Evolutionary conservation across 2,113 vertebrate genomes (phyloP).

Genomic region (Sarotherodon lohbergeri): DNA sequence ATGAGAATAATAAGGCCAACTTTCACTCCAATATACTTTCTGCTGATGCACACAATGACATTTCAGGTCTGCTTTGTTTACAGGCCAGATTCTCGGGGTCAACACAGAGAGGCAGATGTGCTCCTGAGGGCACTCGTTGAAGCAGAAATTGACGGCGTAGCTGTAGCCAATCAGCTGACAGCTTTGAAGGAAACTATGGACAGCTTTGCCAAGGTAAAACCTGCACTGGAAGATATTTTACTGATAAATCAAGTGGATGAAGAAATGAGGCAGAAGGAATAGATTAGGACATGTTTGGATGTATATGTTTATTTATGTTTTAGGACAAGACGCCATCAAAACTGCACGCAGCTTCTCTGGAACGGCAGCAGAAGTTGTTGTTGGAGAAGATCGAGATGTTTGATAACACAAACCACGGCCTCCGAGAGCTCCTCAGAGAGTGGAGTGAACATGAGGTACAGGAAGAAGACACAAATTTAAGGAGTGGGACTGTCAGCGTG

Average conservation of each 20-base stretch:
- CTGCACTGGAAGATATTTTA: background rate
- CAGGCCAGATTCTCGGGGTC: slow-evolving; percentile 63
- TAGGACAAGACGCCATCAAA: slow-evolving; percentile 82
- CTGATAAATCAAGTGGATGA: background rate
- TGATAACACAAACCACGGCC: slow-evolving; percentile 80
- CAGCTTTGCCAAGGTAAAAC: slow-evolving; percentile 72
- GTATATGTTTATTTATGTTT: background rate
- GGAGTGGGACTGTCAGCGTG: background rate
- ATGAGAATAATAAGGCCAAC: background rate
- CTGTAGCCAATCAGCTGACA: slow-evolving; percentile 83
- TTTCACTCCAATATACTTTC: background rate
- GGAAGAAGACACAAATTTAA: background rate
- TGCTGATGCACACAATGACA: background rate
- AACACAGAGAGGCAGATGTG: slow-evolving; percentile 73
- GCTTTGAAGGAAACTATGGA: slow-evolving; percentile 77
- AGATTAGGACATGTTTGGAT: background rate
- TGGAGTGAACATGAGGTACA: slow-evolving; percentile 79
- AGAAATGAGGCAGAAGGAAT: background rate
- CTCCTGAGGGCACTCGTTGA: slow-evolving; percentile 83
- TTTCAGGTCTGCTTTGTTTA: background rate
- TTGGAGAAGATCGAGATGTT: slow-evolving; percentile 86
- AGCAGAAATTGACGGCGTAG: slow-evolving; percentile 84
- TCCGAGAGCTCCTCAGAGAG: slow-evolving; percentile 81
- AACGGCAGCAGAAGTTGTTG: slow-evolving; percentile 81
- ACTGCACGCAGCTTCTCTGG: slow-evolving; percentile 72